Percentiles rank a stretch among this genome's conserved stretches.
These are phyloP conservation scores for Bombus confusus DNA, from an alignment of 1,140 invertebrate species.

Conservation along the genomic window DNA sequence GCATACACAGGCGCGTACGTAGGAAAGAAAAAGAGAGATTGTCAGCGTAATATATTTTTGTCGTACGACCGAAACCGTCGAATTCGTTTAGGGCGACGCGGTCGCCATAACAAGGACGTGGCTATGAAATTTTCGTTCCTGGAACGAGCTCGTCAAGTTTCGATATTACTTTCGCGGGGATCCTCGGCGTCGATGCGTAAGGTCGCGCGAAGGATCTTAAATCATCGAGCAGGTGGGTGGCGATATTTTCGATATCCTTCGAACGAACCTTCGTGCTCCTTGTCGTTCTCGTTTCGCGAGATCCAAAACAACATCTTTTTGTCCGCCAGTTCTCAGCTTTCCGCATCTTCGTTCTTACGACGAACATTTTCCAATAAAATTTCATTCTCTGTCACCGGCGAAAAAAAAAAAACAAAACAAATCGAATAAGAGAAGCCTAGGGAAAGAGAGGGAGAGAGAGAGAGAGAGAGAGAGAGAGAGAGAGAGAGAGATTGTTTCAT, in stretches of 20 bases:
- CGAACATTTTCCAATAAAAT: not conserved
- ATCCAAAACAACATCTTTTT: not conserved
- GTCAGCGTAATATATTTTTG: conserved; percentile 77
- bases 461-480: not conserved
- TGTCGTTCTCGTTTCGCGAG: not conserved
- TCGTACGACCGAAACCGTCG: conserved; percentile 43
- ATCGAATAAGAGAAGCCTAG: too few species aligned
- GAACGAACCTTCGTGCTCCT: not conserved
- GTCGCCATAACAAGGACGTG: not conserved
- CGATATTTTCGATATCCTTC: conserved; percentile 5
- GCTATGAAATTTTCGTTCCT: not conserved
- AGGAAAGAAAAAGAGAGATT: conserved; percentile 4
- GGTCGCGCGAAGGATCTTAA: conserved; percentile 4
- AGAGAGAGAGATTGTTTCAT: conserved; percentile 55
- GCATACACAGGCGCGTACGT: not conserved
- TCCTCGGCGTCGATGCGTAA: not conserved
- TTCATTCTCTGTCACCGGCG: not conserved
- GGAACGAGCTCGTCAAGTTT: not conserved
- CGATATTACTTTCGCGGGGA: conserved; percentile 8
- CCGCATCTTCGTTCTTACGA: not conserved
- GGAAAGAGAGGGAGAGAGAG: not conserved
- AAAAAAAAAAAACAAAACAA: not conserved
- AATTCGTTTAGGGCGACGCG: conserved; percentile 34
- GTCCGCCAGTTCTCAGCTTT: not conserved
- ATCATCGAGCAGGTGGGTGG: conserved; percentile 13